A percentile compares a stretch with the other conserved stretches of the same genome.
These are phyloP conservation scores for Teleiodes luculella DNA, from an alignment of 2,888 invertebrate species.

Conservation along the genomic window DNA sequence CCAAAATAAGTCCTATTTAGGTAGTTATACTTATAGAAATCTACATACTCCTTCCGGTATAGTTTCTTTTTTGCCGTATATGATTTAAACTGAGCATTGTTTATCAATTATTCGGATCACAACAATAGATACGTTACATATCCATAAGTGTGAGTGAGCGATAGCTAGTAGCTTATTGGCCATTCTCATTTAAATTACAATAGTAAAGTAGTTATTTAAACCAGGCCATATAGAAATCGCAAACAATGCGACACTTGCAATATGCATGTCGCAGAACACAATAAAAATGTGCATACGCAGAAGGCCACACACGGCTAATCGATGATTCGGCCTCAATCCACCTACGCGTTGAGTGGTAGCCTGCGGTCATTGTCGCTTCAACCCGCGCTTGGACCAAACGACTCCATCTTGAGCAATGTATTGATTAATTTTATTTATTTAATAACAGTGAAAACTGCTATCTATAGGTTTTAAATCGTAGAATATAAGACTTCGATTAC, in stretches of 20 bases:
- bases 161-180: not conserved
- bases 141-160: not conserved
- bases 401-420: not conserved
- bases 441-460: not conserved
- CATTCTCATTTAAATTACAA: conserved; percentile 10
- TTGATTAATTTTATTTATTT: not conserved
- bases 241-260: conserved; percentile 55
- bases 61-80: no score
- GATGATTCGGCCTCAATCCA: conserved; percentile 58
- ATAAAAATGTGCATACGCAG: conserved; percentile 44
- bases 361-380: conserved; percentile 56
- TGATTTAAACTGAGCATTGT: not conserved
- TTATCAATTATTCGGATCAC: not conserved
- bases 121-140: not conserved
- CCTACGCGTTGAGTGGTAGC: conserved; percentile 47
- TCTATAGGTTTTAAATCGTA: not conserved
- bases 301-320: conserved; percentile 40
- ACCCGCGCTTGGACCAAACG: not conserved
- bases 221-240: conserved; percentile 36
- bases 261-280: conserved; percentile 52
- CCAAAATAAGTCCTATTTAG: no score
- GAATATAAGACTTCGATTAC: conserved; percentile 16
- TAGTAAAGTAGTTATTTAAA: conserved; percentile 24
- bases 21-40: no score
- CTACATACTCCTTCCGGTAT: no score